These are phyloP conservation scores for Peucedramus taeniatus DNA, from an alignment of 2,113 vertebrate species.

Conservation along the genomic window DNA sequence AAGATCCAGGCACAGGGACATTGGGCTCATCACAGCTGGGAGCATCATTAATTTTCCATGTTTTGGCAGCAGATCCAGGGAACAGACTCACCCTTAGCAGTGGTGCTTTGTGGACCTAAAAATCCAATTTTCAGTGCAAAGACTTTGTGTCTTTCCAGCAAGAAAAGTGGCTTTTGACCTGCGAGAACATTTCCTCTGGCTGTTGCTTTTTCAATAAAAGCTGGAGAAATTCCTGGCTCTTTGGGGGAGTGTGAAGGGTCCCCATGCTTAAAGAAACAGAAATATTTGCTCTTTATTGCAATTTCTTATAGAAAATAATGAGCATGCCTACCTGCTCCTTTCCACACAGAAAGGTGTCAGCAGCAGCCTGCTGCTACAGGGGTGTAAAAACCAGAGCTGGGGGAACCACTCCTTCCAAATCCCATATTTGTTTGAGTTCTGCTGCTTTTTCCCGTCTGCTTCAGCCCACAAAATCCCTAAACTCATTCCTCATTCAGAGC, in stretches of 20 bases:
- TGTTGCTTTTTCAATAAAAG: background rate
- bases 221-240: background rate
- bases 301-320: background rate
- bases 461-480: slow-evolving; percentile 3
- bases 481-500: background rate
- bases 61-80: background rate
- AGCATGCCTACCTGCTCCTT: background rate
- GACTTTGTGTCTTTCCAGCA: background rate
- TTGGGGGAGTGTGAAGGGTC: background rate
- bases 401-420: background rate
- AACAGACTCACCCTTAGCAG: background rate
- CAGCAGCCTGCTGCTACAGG: background rate
- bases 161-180: background rate
- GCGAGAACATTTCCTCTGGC: background rate
- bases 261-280: background rate
- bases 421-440: background rate
- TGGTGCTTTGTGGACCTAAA: background rate
- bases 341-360: background rate
- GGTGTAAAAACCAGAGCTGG: background rate
- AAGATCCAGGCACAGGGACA: accelerated
- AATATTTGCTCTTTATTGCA: background rate
- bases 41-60: background rate
- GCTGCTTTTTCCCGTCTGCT: background rate
- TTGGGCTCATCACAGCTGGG: accelerated
- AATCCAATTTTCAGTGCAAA: background rate